Evolutionary conservation across 2,888 invertebrate genomes (phyloP), one percentile per base, ranked within the genome.

Genomic region (Drosophila austrosaltans): DNA sequence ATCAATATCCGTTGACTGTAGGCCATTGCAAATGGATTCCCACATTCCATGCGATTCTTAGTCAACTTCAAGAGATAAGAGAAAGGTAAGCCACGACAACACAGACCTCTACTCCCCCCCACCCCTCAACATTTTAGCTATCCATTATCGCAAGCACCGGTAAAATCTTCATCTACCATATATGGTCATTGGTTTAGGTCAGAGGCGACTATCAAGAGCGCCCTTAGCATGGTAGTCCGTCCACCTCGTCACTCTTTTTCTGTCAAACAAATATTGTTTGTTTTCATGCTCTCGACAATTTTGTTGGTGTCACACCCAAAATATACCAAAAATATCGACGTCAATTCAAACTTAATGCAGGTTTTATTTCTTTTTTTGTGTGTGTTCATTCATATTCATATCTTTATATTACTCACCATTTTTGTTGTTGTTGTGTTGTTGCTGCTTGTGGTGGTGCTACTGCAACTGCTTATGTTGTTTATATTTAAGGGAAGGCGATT

Each of bases 381-480:
- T 77, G 53, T 12, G 25, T 48, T 48, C 25, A 48, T 48, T 48
- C 48, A 48, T 48, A 48, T 70, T 64, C 65, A 72, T 77, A 72
- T 77, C 75, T 65, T 59, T 57, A 72, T 75, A 84, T 84, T 84
- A 84, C 83, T 84, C 83, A 84, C 83, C 83, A 84, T 84, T 88
- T 87, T 84, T 53, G 59, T 69, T 78, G 28, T 66, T 58, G 56
- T 28, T 56, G 20, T 16, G 4, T 57, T 57, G 32, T 16, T 16
- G 25, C 22, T 62, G 28, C 22, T n/a, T 22, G 5, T 44, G 42
- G 4, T 48, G 48, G 10, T 40, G 36, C 10, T 36, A 36, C 1
- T n/a, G 40, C 40, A n/a, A n/a, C 20, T 5, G 28, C 4, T 53
- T 39, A n/a, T 36, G 22, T n/a, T 3, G 39, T 20, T 22, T 36